Evolutionary conservation across 2,113 vertebrate species (phyloP).

Genomic region (Agapornis roseicollis): DNA sequence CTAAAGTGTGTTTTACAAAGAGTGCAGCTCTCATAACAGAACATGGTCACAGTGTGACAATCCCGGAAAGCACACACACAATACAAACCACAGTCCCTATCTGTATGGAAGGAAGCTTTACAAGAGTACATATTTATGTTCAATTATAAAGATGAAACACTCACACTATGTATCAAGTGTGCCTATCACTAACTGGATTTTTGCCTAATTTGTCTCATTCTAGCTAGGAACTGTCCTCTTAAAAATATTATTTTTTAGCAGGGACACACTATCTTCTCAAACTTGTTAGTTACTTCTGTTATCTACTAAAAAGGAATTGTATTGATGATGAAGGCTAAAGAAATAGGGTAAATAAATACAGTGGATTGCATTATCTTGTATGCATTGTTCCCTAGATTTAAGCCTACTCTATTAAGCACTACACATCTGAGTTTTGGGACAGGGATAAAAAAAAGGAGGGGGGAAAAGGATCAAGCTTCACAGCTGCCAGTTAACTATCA

Average conservation of each 20-base stretch:
- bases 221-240: neutral
- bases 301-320: neutral
- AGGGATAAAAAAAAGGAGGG: neutral
- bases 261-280: neutral
- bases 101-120: neutral
- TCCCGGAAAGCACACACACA: neutral
- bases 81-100: neutral
- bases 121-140: neutral
- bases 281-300: neutral
- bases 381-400: neutral
- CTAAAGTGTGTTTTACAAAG: neutral
- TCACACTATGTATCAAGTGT: neutral
- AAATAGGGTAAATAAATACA: neutral
- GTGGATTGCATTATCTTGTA: neutral
- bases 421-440: neutral
- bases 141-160: neutral
- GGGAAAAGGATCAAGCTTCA: fast-evolving
- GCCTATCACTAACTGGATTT: neutral
- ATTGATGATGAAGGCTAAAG: neutral
- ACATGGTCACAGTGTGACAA: neutral
- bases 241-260: neutral
- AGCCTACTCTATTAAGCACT: neutral
- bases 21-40: neutral
- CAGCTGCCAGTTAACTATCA: neutral
- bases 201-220: neutral